Evolutionary conservation across 2,113 vertebrate genomes (phyloP).

Genomic region (Poicephalus meyeri): DNA sequence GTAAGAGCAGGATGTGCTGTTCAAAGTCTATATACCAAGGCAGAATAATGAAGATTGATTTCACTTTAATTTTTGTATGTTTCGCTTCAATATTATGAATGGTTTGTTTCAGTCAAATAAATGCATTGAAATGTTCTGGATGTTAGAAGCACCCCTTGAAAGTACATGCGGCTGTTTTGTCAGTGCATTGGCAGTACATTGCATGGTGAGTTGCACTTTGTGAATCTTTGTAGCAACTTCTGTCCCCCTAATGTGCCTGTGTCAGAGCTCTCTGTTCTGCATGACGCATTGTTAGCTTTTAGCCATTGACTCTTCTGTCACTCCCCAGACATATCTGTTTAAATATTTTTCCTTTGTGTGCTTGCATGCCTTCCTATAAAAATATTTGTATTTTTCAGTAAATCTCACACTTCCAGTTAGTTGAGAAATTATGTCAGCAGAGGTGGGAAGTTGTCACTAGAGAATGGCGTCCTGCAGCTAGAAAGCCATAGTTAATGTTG

Average conservation of each 20-base stretch:
- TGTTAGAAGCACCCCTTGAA: not conserved
- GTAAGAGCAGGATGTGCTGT: not conserved
- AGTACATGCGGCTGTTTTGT: not conserved
- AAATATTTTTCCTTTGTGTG: not conserved
- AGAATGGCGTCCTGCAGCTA: not conserved
- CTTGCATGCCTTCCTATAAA: not conserved
- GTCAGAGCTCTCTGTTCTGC: not conserved
- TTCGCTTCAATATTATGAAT: not conserved
- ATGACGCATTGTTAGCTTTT: not conserved
- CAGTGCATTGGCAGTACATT: not conserved
- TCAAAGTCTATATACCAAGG: not conserved
- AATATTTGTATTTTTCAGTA: not conserved
- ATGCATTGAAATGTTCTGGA: not conserved
- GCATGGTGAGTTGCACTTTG: not conserved
- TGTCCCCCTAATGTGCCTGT: not conserved
- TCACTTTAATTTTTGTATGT: not conserved
- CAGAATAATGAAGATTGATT: not conserved
- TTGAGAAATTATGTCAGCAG: not conserved
- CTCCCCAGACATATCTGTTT: not conserved
- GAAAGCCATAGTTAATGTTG: not conserved
- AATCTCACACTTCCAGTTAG: not conserved
- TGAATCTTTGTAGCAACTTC: not conserved
- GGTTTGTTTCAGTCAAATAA: not conserved
- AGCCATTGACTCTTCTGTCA: not conserved
- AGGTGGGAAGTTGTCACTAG: not conserved